Evolutionary conservation across 92 coral and sea anemone species (phyloP).

Genomic region (Chrysogorgia sp.): DNA sequence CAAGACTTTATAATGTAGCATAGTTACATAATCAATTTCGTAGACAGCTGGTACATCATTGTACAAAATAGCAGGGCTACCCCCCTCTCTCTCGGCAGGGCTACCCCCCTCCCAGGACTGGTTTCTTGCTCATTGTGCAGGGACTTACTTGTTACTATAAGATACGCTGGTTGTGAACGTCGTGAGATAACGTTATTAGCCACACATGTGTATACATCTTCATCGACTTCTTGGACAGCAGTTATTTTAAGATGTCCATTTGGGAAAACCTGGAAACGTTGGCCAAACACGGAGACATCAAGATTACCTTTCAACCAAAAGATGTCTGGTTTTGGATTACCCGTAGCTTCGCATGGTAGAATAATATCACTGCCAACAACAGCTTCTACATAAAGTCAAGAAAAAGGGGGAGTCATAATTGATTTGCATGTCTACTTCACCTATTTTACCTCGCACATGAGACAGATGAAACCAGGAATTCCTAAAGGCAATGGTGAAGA

Average conservation of each 20-base stretch:
- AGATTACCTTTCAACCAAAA: constrained; percentile 80
- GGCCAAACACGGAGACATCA: constrained; percentile 72
- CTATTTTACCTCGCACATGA: too few species aligned
- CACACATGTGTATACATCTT: constrained; percentile 76
- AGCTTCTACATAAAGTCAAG: constrained; percentile 46
- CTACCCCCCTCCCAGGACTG: too few species aligned
- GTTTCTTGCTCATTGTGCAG: too few species aligned
- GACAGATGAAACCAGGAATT: too few species aligned
- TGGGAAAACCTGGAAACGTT: constrained; percentile 59
- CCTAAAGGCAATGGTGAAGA: too few species aligned
- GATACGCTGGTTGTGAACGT: constrained; percentile 50
- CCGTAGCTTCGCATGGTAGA: constrained; percentile 79
- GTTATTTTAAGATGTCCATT: constrained; percentile 73
- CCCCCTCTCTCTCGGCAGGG: too few species aligned
- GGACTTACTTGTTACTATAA: constrained; percentile 66
- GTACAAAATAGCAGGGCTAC: too few species aligned
- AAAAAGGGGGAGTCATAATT: background rate
- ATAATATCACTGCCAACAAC: constrained; percentile 65
- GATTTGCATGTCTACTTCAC: too few species aligned
- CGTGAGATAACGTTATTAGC: constrained; percentile 74
- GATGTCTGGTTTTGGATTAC: constrained; percentile 70
- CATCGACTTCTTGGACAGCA: constrained; percentile 65
- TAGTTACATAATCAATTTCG: too few species aligned
- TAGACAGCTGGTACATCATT: too few species aligned
- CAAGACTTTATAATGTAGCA: too few species aligned